A percentile compares a stretch with the other conserved stretches of the same genome.
These are phyloP conservation scores for Dufourea novaeangliae DNA, from an alignment of 1,140 invertebrate species.

Conservation along the genomic window DNA sequence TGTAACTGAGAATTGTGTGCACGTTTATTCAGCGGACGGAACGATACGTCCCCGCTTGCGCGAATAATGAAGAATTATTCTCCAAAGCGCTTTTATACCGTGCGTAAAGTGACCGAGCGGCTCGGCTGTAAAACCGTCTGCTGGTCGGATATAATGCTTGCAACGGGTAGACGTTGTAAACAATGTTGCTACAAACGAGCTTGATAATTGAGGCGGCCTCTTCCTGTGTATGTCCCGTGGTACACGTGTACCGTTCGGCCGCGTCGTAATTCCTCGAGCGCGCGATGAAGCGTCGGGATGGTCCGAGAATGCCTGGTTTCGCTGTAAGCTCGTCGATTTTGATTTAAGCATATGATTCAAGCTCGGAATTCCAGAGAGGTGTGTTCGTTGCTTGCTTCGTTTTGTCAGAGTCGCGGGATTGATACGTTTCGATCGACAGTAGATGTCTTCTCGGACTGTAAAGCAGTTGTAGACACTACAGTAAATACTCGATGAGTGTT, in stretches of 20 bases:
- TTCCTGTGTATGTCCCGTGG: slow-evolving; percentile 3
- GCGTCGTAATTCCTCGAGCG: slow-evolving; percentile 50
- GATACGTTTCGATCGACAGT: neutral
- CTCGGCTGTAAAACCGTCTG: slow-evolving; percentile 58
- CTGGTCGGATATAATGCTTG: slow-evolving; percentile 60
- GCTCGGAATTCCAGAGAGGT: no score
- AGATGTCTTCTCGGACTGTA: no score
- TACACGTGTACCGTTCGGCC: slow-evolving; percentile 32
- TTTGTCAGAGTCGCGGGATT: neutral
- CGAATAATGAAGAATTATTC: slow-evolving; percentile 61
- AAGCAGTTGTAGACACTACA: no score
- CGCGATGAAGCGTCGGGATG: slow-evolving; percentile 11
- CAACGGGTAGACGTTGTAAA: slow-evolving; percentile 54
- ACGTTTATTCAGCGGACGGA: slow-evolving; percentile 45
- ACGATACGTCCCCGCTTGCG: neutral
- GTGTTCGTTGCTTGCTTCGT: slow-evolving; percentile 2
- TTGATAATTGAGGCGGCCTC: slow-evolving; percentile 63
- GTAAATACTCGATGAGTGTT: no score
- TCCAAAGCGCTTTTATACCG: slow-evolving; percentile 26
- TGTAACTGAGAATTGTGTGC: slow-evolving; percentile 53
- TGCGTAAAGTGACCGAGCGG: slow-evolving; percentile 40
- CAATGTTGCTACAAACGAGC: slow-evolving; percentile 64
- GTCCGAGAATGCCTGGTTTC: slow-evolving; percentile 17
- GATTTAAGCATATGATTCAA: neutral
- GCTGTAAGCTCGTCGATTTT: neutral